Evolutionary conservation across 2,888 invertebrate species (phyloP), one percentile per base, ranked within the genome.

Genomic region (Rhamnusium bicolor): DNA sequence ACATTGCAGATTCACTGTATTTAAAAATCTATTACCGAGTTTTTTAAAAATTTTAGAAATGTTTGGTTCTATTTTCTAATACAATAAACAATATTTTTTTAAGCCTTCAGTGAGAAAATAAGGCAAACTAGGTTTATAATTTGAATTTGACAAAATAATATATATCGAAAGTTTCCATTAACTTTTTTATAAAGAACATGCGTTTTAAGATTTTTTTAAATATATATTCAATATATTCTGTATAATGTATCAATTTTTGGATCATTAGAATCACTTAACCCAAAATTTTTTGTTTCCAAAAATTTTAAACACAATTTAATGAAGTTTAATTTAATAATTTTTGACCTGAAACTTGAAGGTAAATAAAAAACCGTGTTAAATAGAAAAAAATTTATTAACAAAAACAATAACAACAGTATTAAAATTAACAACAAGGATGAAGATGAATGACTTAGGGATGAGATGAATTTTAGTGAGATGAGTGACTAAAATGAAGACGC

Each of bases 301-400:
- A 24, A 24, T 24, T 4, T 24, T 24, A 24, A 24, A 6, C 24
- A 24, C 24, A 24, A 24, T 24, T 24, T 24, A 4, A 49, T 12
- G 8, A n/a, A n/a, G n/a, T n/a, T n/a, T n/a, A n/a, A n/a, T n/a
- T n/a, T n/a, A n/a, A n/a, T n/a, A n/a, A n/a, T n/a, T n/a, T n/a
- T n/a, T 49, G 2, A 16, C 6, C 1, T 24, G 24, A 24, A 6
- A 6, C n/a, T n/a, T 4, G 24, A 4, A 49, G 49, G n/a, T 21
- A 32, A 5, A 21, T n/a, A 5, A 2, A 53, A n/a, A n/a, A 53
- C 21, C 32, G 32, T 40, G 18, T 68, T 67, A 67, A 58, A 66
- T 47, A 63, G 4, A n/a, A 32, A 67, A 72, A 67, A 58, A 53
- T 66, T 58, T 66, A 71, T 60, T 71, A 72, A 72, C 40, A 71